These are phyloP conservation scores for Cnemophilus loriae DNA, from an alignment of 2,113 vertebrate species.

Conservation along the genomic window DNA sequence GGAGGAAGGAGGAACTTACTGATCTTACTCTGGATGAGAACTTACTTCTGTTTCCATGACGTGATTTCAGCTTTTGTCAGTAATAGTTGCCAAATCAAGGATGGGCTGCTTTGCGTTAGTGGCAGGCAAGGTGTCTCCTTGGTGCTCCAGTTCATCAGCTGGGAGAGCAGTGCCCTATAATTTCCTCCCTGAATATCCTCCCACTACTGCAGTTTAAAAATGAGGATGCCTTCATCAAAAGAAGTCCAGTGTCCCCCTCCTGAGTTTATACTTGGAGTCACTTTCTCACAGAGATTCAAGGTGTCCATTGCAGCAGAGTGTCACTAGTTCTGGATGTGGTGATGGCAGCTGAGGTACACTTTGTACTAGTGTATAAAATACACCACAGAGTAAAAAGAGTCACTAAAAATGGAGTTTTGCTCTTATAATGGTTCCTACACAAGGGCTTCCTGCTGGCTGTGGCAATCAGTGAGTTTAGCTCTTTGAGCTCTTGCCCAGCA, in stretches of 20 bases:
- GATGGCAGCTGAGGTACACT: neutral
- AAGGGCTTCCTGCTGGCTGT: neutral
- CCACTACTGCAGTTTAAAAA: neutral
- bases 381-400: neutral
- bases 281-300: neutral
- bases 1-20: neutral
- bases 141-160: neutral
- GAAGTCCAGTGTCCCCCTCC: neutral
- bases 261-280: neutral
- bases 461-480: neutral
- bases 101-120: neutral
- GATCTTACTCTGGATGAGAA: neutral
- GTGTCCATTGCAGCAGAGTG: neutral
- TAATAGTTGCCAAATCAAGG: neutral
- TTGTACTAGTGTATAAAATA: neutral
- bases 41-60: neutral
- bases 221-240: neutral
- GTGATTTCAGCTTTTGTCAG: neutral
- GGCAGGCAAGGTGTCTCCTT: neutral
- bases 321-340: neutral
- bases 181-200: neutral
- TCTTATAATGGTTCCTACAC: neutral
- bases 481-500: slow-evolving; percentile 34
- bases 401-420: slow-evolving; percentile 5
- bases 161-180: neutral